Base-by-base conservation (phyloP, 2,113 vertebrate genomes). In the Pelusios castaneus region DNA sequence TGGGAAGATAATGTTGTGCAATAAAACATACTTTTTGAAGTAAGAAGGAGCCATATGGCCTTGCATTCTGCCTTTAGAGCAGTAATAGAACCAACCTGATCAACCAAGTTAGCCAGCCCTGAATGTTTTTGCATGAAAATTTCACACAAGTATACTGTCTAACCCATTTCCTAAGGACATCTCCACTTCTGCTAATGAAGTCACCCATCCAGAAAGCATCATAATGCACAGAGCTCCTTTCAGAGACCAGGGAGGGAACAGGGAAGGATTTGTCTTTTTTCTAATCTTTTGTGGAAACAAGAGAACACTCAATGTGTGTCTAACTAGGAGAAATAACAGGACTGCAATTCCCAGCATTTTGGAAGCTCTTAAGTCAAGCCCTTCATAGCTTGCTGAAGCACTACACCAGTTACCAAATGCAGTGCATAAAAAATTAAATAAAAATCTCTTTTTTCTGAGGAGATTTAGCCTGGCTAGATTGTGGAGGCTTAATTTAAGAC, bases 151-250 rank as follows among this genome's bases (percentile, higher is more conserved):
- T 56, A 47, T 82, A 91, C 95, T 89, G 89, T 56, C 93, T 95
- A 95, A 96, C 95, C 84, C 4, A 2, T 93, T 97, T 97, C 93
- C 91, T 91, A 88, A 94, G 87, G 83, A 95, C 41, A 93, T 89
- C 89, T 54, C 89, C 70, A 80, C 51, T 92, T 96, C 93, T 95
- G 47, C 96, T 94, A 94, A 56, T 94, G 87, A 90, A 95, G 67
- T 95, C 91, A 88, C 14, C 29, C 56, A 96, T 76, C 63, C 93
- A 97, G 91, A 97, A 96, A 97, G 91, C 78, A 91, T 87, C 96
- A 95, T 94, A 94, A 92, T 79, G 60, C 17, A 3, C 45, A 43
- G 24, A 81, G 34, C 51, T 94, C 86, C 88, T 94, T 89, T 82
- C 73, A 24, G 41, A 89, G 84, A 73, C 93, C 85, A 58, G 76